Evolutionary conservation across 2,888 invertebrate species (phyloP).

Genomic region (Leucozona laternaria): DNA sequence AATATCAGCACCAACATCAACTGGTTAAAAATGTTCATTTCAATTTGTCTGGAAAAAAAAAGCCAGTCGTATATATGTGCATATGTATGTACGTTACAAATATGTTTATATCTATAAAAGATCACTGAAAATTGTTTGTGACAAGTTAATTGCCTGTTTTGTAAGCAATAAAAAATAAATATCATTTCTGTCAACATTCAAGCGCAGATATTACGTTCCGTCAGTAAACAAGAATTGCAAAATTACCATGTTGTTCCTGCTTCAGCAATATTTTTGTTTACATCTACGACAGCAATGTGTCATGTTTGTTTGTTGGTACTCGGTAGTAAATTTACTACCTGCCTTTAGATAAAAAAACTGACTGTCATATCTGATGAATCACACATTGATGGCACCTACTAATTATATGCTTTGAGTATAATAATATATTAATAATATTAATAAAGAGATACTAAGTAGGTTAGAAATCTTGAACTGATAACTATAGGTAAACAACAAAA

Average conservation of each 20-base stretch:
- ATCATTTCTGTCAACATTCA: constrained; percentile 30
- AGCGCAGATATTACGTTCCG: neutral
- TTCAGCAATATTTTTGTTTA: neutral
- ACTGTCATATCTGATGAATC: neutral
- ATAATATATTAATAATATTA: too few species aligned
- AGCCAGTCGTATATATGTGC: neutral
- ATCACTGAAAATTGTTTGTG: constrained; percentile 4
- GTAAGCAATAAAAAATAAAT: constrained; percentile 21
- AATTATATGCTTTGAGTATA: neutral
- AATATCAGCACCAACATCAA: neutral
- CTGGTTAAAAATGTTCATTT: neutral
- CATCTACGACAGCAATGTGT: neutral
- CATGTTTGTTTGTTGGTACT: neutral
- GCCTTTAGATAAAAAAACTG: neutral
- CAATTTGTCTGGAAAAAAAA: neutral
- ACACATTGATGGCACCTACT: too few species aligned
- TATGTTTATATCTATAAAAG: neutral
- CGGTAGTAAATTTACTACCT: neutral
- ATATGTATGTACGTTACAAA: constrained; percentile 11
- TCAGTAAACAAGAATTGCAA: constrained; percentile 27
- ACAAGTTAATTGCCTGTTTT: constrained; percentile 40
- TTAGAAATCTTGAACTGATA: too few species aligned
- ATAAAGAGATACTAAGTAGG: too few species aligned
- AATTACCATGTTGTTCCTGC: constrained; percentile 19
- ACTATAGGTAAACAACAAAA: too few species aligned